Conservation (phyloP, 2,888 invertebrate genomes). For the Polydrusus pterygomalis region DNA sequence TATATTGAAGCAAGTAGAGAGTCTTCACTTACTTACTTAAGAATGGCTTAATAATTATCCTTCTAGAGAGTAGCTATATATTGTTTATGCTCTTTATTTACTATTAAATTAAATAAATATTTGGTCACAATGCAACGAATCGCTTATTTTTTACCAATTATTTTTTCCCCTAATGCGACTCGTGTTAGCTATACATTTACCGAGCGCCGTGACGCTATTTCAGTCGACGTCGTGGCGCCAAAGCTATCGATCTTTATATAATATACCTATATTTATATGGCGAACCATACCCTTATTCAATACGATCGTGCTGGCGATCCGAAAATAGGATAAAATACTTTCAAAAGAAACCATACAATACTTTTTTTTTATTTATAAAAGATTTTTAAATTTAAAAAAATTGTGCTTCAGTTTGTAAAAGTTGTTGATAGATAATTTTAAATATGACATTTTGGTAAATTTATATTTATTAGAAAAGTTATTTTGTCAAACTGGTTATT, state of each 20-base stretch:
- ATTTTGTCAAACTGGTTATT: no score
- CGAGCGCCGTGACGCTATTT: slow-evolving; percentile 26
- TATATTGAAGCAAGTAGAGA: no score
- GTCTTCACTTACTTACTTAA: no score
- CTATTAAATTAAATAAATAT: neutral
- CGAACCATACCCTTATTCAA: slow-evolving; percentile 28
- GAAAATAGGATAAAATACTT: slow-evolving; percentile 24
- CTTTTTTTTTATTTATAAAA: slow-evolving; percentile 2
- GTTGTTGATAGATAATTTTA: no score
- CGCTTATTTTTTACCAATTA: slow-evolving; percentile 9
- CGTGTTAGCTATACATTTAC: slow-evolving; percentile 27
- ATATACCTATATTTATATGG: slow-evolving; percentile 35
- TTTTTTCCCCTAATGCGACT: slow-evolving; percentile 13
- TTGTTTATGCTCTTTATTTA: no score
- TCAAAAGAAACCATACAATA: slow-evolving; percentile 16
- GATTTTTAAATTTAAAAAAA: slow-evolving; percentile 12
- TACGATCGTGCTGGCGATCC: slow-evolving; percentile 29
- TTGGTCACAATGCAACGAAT: neutral
- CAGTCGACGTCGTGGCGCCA: slow-evolving; percentile 32
- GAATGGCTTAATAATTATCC: no score
- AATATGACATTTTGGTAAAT: no score
- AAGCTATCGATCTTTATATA: slow-evolving; percentile 31
- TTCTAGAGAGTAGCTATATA: no score
- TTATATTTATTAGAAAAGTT: no score
- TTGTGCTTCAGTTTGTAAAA: no score